These are phyloP conservation scores for Lordiphosa fenestrarum DNA, from an alignment of 2,888 invertebrate species.

Conservation along the genomic window DNA sequence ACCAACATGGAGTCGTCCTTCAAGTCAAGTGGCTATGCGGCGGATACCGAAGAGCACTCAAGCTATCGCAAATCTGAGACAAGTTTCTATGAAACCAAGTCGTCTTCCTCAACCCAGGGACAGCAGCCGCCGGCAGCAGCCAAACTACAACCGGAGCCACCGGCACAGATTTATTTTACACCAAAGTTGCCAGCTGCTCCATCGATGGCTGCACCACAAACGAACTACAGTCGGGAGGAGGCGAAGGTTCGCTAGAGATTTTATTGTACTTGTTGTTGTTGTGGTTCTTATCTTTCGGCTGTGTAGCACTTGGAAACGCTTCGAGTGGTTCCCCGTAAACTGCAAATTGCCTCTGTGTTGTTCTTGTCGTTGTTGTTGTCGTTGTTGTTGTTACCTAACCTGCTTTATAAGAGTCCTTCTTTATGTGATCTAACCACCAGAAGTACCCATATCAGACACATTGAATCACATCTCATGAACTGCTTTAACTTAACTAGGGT, in stretches of 20 bases:
- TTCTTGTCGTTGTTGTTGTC: slow-evolving; percentile 24
- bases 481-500: too few relatives aligned
- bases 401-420: neutral
- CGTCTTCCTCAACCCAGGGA: slow-evolving; percentile 35
- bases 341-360: slow-evolving; percentile 23
- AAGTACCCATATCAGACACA: slow-evolving; percentile 1
- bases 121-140: slow-evolving; percentile 18
- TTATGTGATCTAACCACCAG: slow-evolving; percentile 1
- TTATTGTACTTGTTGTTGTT: slow-evolving; percentile 32
- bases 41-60: slow-evolving; percentile 86
- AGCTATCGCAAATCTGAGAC: slow-evolving; percentile 76
- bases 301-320: slow-evolving; percentile 52
- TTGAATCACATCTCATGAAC: slow-evolving; percentile 17
- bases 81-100: slow-evolving; percentile 73
- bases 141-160: slow-evolving; percentile 57
- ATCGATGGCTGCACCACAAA: neutral
- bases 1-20: slow-evolving; percentile 56
- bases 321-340: neutral
- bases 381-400: slow-evolving; percentile 14
- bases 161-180: slow-evolving; percentile 57
- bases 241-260: slow-evolving; percentile 77
- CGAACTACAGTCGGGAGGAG: slow-evolving; percentile 71
- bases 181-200: slow-evolving; percentile 24
- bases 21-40: slow-evolving; percentile 84
- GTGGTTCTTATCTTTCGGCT: too few relatives aligned